phyloP scores from a whole-genome alignment of 2,888 invertebrate species.

The Eristalis pertinax region DNA sequence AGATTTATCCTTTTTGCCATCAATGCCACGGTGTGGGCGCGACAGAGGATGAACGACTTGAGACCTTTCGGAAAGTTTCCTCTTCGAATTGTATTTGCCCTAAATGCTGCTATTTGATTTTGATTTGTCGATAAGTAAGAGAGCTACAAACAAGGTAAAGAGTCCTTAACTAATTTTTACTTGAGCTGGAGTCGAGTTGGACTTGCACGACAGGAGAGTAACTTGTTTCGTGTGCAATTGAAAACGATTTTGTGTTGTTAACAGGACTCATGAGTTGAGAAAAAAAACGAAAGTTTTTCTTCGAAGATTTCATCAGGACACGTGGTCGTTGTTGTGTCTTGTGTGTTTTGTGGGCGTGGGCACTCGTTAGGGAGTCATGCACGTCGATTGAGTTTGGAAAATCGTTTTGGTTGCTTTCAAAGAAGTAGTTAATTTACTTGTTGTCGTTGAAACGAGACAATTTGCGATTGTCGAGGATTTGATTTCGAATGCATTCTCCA shows the following conservation, averaged over 20 bases:
- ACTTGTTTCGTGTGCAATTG: conserved; percentile 59
- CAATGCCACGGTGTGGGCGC: conserved; percentile 12
- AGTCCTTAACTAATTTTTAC: conserved; percentile 70
- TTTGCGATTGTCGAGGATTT: background rate
- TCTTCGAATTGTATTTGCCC: conserved; percentile 67
- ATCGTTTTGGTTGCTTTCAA: background rate
- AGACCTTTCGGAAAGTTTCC: conserved; percentile 54
- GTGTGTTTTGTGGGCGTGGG: background rate
- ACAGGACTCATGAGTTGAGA: conserved; percentile 49
- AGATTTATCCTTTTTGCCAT: conserved; percentile 63
- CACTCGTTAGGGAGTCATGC: background rate
- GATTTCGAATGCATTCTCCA: background rate
- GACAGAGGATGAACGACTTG: conserved; percentile 4
- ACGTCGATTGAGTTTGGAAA: background rate
- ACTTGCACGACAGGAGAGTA: conserved; percentile 1
- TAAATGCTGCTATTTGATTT: conserved; percentile 68
- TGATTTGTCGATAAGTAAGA: conserved; percentile 70
- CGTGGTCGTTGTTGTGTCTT: background rate
- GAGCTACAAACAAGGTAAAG: conserved; percentile 61
- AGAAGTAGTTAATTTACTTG: background rate
- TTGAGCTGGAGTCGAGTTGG: background rate
- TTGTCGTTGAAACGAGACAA: background rate
- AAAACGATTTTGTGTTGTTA: conserved; percentile 60
- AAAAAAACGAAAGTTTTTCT: conserved; percentile 9
- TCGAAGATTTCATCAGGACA: background rate